These are phyloP conservation scores for Epiblema foenella DNA, from an alignment of 2,888 invertebrate species.

Conservation along the genomic window DNA sequence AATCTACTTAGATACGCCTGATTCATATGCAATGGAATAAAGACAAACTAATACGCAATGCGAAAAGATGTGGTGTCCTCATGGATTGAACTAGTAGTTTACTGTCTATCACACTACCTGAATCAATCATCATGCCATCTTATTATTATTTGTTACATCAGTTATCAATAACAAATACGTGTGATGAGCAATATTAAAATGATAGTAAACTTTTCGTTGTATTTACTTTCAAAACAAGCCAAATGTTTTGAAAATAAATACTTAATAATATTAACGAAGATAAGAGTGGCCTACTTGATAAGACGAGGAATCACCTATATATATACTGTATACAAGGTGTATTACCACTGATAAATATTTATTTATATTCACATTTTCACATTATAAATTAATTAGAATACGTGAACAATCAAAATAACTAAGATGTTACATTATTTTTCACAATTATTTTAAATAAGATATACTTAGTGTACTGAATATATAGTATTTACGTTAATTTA, in stretches of 20 bases:
- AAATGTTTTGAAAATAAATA: conserved; percentile 11
- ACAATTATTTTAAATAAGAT: background rate
- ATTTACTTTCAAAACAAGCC: conserved; percentile 9
- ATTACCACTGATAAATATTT: no score
- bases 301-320: background rate
- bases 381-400: background rate
- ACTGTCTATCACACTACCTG: background rate
- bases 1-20: no score
- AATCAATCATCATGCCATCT: conserved; percentile 3
- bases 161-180: conserved; percentile 11
- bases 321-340: no score
- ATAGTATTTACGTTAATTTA: no score
- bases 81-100: background rate
- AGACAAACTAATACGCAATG: background rate
- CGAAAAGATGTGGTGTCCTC: no score
- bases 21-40: no score
- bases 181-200: background rate
- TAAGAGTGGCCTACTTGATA: background rate
- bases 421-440: background rate
- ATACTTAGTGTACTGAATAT: background rate
- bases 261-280: conserved; percentile 1
- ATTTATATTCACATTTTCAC: no score
- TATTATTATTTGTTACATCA: conserved; percentile 23
- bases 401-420: background rate
- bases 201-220: conserved; percentile 24